Base-by-base conservation (phyloP, 2,797 vertebrate species). In the Danio tinwini region DNA sequence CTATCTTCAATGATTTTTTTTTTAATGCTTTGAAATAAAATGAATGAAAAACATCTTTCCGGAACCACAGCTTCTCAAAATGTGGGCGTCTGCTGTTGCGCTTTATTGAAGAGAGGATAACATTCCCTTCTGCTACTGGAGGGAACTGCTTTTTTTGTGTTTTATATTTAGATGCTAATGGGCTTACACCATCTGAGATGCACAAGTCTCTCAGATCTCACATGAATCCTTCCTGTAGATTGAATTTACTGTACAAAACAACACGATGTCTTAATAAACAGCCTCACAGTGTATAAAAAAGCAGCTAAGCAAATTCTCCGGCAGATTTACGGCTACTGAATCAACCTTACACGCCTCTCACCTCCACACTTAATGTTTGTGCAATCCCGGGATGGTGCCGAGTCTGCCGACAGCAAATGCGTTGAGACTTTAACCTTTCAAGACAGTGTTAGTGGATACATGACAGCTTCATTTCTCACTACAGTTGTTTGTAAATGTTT, bases 151-250 rank as follows among this genome's bases (percentile, higher is more conserved):
- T 69, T 76, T 76, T 40, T 29, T 29, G 16, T 77, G 64, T 49
- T 59, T 77, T 69, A 68, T 40, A 59, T 78, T 59, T 78, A 78
- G 29, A 59, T 50, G 55, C 42, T 78, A 45, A 52, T 53, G 37
- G 17, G 49, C 47, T 52, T 44, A 70, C 3, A 7, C 16, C 44
- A 53, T 53, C 14, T 21, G 67, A 21, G 5, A 78, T 62, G 63
- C 17, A 45, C 17, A 52, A 44, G 17, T 42, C 71, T 63, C 29
- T 47, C 5, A 61, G 11, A 68, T 42, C 14, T 61, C 19, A 44
- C 2, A 17, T 5, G 13, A 16, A 59, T 44, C 11, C 8, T 37
- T 72, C 11, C 17, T 10, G 3, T 44, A 29, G 13, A 67, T 17
- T 0, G 13, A 58, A 58, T 77, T 68, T 49, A 59, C 52, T 45